A percentile compares a stretch with the other conserved stretches of the same genome.
These are phyloP conservation scores for Cheilosia grossa DNA, from an alignment of 2,888 invertebrate genomes.

Conservation along the genomic window DNA sequence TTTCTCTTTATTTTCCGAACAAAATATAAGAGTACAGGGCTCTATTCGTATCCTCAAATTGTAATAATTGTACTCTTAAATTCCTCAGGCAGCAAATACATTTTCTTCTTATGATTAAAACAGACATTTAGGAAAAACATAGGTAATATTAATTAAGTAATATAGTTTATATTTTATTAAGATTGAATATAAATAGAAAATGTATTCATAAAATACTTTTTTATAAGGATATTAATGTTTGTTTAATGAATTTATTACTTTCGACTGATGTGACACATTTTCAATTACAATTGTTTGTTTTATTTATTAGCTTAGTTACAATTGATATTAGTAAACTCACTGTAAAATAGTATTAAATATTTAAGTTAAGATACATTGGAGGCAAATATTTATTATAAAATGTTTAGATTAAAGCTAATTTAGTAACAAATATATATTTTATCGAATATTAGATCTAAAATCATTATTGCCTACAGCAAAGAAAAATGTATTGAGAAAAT, in stretches of 20 bases:
- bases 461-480: neutral
- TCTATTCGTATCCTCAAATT: neutral
- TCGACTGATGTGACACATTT: conserved; percentile 20
- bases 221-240: neutral
- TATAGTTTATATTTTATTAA: conserved; percentile 2
- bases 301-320: conserved; percentile 26
- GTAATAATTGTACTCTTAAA: conserved; percentile 4
- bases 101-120: conserved; percentile 14
- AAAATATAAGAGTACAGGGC: neutral
- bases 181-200: neutral
- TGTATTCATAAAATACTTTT: neutral
- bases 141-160: conserved; percentile 1
- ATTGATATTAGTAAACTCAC: conserved; percentile 10
- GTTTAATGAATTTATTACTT: conserved; percentile 18
- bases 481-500: neutral
- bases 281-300: conserved; percentile 27
- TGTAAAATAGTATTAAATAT: conserved; percentile 28
- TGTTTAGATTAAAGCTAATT: conserved; percentile 20
- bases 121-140: neutral
- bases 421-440: conserved; percentile 16
- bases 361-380: conserved; percentile 31
- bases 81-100: conserved; percentile 21
- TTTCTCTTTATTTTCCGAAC: neutral
- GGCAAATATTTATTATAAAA: conserved; percentile 30
- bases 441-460: neutral